Evolutionary conservation across 2,888 invertebrate species (phyloP).

Genomic region (Azorinus chamasolen): DNA sequence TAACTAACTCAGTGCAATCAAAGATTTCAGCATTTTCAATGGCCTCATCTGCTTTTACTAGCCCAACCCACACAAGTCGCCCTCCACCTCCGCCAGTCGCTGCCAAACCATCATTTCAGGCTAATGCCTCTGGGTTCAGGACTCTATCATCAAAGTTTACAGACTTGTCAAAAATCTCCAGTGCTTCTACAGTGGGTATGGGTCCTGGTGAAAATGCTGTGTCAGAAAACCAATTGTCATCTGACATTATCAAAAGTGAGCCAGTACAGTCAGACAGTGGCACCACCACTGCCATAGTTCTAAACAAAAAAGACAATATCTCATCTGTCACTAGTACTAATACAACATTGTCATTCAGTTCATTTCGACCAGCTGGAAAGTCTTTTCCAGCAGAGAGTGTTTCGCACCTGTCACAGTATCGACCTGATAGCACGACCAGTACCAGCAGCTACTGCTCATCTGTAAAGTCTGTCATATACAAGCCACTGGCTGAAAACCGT

Average conservation of each 20-base stretch:
- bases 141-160: conserved; percentile 50
- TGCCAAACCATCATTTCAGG: conserved; percentile 57
- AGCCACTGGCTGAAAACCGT: conserved; percentile 54
- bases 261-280: not conserved
- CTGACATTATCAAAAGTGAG: not conserved
- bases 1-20: conserved; percentile 41
- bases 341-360: conserved; percentile 65
- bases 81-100: conserved; percentile 54
- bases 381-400: conserved; percentile 38
- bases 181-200: not conserved
- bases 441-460: conserved; percentile 80
- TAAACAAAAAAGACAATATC: conserved; percentile 70
- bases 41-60: conserved; percentile 57
- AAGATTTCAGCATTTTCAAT: conserved; percentile 37
- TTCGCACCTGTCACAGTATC: conserved; percentile 40
- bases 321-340: conserved; percentile 66
- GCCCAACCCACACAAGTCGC: conserved; percentile 64
- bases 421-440: conserved; percentile 80
- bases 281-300: conserved; percentile 50
- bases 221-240: not conserved
- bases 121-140: conserved; percentile 47
- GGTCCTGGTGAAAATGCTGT: not conserved
- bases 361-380: conserved; percentile 59
- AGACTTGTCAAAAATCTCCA: conserved; percentile 34
- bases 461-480: conserved; percentile 78